Evolutionary conservation across 2,113 vertebrate genomes (phyloP).

Genomic region (Caranx melampygus): DNA sequence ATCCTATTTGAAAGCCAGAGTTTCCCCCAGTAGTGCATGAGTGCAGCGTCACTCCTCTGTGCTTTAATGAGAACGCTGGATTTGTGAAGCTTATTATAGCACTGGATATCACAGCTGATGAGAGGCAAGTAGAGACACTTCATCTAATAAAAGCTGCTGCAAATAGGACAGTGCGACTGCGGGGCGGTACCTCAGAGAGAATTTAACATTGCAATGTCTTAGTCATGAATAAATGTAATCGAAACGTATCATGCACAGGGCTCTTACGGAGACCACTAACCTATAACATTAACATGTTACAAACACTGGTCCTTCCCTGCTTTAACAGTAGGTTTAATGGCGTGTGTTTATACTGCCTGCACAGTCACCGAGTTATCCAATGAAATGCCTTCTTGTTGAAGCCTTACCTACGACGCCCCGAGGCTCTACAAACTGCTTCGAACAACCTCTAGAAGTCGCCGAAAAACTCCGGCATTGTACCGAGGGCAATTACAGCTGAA

Average conservation of each 20-base stretch:
- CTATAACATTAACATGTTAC: slow-evolving; percentile 25
- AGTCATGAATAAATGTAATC: neutral
- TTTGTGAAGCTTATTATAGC: slow-evolving; percentile 2
- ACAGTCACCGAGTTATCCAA: slow-evolving; percentile 78
- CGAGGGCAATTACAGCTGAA: neutral
- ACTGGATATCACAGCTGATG: neutral
- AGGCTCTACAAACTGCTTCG: slow-evolving; percentile 36
- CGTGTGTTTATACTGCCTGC: slow-evolving; percentile 83
- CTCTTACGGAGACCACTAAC: neutral
- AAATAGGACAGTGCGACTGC: neutral
- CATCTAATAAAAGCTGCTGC: neutral
- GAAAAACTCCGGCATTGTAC: slow-evolving; percentile 4
- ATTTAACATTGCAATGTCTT: neutral
- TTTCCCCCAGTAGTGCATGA: neutral
- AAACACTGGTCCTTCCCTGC: slow-evolving; percentile 49
- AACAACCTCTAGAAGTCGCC: slow-evolving; percentile 27
- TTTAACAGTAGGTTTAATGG: slow-evolving; percentile 71
- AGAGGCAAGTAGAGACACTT: neutral
- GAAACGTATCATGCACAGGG: neutral
- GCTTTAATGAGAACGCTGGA: neutral
- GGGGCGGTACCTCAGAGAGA: neutral
- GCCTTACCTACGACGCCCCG: slow-evolving; percentile 75
- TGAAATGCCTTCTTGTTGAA: slow-evolving; percentile 87
- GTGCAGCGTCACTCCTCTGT: neutral
- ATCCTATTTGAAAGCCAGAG: neutral